phyloP scores from a whole-genome alignment of 2,113 vertebrate genomes.

The Cynopterus brachyotis region DNA sequence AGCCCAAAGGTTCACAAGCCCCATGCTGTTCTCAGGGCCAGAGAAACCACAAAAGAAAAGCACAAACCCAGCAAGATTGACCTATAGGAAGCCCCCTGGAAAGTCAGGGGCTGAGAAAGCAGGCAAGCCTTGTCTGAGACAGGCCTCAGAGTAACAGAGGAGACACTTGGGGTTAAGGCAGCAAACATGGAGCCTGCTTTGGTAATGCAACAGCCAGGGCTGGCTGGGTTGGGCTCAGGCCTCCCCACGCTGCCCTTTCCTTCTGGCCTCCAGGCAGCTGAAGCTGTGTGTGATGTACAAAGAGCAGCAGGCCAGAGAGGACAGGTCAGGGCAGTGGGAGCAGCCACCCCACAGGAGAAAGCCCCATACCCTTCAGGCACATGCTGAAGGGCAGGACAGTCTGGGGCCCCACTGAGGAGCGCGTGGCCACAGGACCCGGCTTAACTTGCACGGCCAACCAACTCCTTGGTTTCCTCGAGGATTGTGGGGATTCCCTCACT shows the following conservation, averaged over 20 bases:
- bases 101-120: conserved; percentile 37
- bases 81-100: conserved; percentile 42
- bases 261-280: conserved; percentile 54
- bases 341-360: background rate
- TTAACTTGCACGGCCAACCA: conserved; percentile 70
- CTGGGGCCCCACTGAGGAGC: background rate
- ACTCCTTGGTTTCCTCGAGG: conserved; percentile 56
- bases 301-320: conserved; percentile 24
- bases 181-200: conserved; percentile 71
- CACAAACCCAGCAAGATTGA: conserved; percentile 49
- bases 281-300: conserved; percentile 53
- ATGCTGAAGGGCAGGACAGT: conserved; percentile 52
- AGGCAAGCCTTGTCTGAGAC: conserved; percentile 33
- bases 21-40: conserved; percentile 69
- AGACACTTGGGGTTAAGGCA: conserved; percentile 79
- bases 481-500: conserved; percentile 6
- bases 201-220: conserved; percentile 65
- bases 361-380: background rate
- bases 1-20: conserved; percentile 48
- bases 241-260: conserved; percentile 20
- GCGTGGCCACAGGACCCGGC: background rate
- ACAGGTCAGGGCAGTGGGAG: conserved; percentile 4
- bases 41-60: conserved; percentile 64
- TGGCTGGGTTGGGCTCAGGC: background rate
- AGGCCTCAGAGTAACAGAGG: conserved; percentile 50